phyloP scores from a whole-genome alignment of 1,140 invertebrate species.

The Leptopilina boulardi region DNA sequence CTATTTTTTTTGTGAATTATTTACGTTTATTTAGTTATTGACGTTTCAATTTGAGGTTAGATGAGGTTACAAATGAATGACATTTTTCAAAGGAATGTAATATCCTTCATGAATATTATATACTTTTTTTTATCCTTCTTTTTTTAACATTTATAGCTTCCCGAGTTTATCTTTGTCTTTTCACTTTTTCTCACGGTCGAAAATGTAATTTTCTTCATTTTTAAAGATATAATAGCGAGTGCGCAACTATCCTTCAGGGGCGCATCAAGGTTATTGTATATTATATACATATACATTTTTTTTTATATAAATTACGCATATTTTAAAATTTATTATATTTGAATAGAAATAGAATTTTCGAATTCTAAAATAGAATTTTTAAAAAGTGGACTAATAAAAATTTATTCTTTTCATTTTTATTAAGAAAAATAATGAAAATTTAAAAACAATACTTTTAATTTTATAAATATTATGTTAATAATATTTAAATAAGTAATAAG shows the following conservation, averaged over 20 bases:
- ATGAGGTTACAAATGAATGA: background rate
- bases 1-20: background rate
- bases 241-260: background rate
- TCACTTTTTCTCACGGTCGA: constrained; percentile 3
- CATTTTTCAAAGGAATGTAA: background rate
- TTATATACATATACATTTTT: too few relatives aligned
- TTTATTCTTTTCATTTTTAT: too few relatives aligned
- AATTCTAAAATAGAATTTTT: too few relatives aligned
- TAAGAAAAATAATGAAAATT: too few relatives aligned
- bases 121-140: constrained; percentile 5
- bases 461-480: too few relatives aligned
- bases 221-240: background rate
- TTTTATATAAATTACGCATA: too few relatives aligned
- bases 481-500: too few relatives aligned
- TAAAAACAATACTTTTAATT: too few relatives aligned
- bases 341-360: too few relatives aligned
- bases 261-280: background rate
- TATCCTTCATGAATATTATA: constrained; percentile 11
- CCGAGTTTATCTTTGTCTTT: constrained; percentile 19
- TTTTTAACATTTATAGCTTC: background rate
- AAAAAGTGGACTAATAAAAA: too few relatives aligned
- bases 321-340: too few relatives aligned
- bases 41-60: background rate
- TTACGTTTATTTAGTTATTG: background rate
- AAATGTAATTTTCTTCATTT: constrained; percentile 8